Conservation (phyloP, 2,797 vertebrate species). For the Gambelia wislizenii region DNA sequence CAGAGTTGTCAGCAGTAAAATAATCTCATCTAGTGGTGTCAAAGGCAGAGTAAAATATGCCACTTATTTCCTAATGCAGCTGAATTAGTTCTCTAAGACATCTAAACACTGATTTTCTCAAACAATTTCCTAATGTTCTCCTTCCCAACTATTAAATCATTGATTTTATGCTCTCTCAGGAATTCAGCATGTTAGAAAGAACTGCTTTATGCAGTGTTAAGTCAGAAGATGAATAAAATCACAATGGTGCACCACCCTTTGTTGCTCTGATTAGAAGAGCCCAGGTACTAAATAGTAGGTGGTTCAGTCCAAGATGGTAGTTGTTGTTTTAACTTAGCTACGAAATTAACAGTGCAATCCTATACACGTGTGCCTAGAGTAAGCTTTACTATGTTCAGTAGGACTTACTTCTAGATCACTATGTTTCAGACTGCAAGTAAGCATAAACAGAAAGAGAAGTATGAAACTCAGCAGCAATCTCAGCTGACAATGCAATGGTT, state of each 20-base stretch:
- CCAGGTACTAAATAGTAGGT: neutral
- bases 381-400: neutral
- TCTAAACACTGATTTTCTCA: slow-evolving; percentile 27
- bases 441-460: neutral
- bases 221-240: slow-evolving; percentile 4
- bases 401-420: neutral
- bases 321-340: neutral
- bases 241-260: neutral
- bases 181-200: slow-evolving; percentile 14
- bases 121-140: slow-evolving; percentile 33
- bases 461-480: neutral
- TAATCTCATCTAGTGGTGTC: slow-evolving; percentile 70
- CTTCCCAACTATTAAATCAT: slow-evolving; percentile 18
- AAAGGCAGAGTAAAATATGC: slow-evolving; percentile 61
- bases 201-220: neutral
- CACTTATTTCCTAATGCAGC: slow-evolving; percentile 41
- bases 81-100: slow-evolving; percentile 46
- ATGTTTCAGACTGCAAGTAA: neutral
- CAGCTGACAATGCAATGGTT: neutral
- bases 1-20: slow-evolving; percentile 77
- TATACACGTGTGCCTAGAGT: neutral
- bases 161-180: slow-evolving; percentile 18
- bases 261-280: neutral
- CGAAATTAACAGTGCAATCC: neutral
- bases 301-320: neutral